phyloP scores from a whole-genome alignment of 1,140 invertebrate genomes.

The Zaprionus vittiger region DNA sequence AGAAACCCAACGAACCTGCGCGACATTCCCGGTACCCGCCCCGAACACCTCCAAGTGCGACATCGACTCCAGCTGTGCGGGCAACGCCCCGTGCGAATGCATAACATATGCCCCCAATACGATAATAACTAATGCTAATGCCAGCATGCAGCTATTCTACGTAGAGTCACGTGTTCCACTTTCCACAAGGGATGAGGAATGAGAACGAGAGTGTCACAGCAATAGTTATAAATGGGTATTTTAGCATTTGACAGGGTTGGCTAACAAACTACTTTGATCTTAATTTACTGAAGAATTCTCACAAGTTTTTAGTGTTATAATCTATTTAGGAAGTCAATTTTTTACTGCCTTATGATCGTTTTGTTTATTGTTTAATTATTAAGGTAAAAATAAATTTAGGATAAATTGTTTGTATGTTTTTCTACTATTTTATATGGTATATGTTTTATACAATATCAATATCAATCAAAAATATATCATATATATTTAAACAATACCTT shows the following conservation, averaged over 20 bases:
- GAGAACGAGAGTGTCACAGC: not conserved
- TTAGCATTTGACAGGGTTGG: not conserved
- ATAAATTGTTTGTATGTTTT: not conserved
- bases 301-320: not conserved
- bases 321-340: too few species aligned
- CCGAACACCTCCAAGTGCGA: slow-evolving; percentile 3
- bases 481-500: too few species aligned
- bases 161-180: not conserved
- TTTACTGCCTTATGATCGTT: too few species aligned
- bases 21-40: slow-evolving; percentile 26
- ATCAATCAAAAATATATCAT: too few species aligned
- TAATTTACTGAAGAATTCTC: not conserved
- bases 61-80: slow-evolving; percentile 55
- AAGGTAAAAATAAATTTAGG: too few species aligned
- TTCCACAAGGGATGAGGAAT: not conserved
- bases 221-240: not conserved
- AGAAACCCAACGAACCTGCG: slow-evolving; percentile 66
- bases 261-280: not conserved
- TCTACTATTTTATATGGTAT: not conserved
- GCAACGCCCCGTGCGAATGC: slow-evolving; percentile 10
- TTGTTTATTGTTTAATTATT: too few species aligned
- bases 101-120: slow-evolving; percentile 23
- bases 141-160: slow-evolving; percentile 2
- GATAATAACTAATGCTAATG: slow-evolving; percentile 41
- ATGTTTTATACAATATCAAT: too few species aligned